These are phyloP conservation scores for Psephotus haematonotus DNA, from an alignment of 2,113 vertebrate species.

Conservation along the genomic window DNA sequence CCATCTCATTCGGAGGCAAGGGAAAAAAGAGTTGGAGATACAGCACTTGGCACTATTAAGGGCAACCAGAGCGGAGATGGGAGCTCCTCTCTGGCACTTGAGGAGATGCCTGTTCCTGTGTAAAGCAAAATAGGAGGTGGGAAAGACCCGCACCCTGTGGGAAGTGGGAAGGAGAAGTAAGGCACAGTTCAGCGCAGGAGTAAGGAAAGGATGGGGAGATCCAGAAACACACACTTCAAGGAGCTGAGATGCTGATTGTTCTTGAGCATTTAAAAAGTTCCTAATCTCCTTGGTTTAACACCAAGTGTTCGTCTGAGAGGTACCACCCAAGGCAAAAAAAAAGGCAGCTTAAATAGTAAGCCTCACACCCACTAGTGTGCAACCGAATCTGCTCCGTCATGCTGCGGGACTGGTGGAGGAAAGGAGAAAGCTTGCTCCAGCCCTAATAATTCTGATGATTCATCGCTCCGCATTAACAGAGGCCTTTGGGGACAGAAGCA, in stretches of 20 bases:
- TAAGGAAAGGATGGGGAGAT: not conserved
- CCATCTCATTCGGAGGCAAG: not conserved
- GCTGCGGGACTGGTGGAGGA: constrained; percentile 4
- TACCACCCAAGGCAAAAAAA: not conserved
- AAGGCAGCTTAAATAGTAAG: not conserved
- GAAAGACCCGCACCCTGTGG: no score
- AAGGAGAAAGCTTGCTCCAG: constrained; percentile 44
- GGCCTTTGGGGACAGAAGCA: constrained; percentile 41
- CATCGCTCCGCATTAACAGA: constrained; percentile 32
- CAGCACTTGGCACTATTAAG: rapidly evolving
- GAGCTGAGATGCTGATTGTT: not conserved
- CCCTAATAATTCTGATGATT: constrained; percentile 71
- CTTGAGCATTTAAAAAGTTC: not conserved
- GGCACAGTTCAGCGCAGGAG: not conserved
- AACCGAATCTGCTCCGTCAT: constrained; percentile 52
- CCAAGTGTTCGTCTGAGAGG: not conserved
- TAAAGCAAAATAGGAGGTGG: not conserved
- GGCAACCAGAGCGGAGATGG: rapidly evolving
- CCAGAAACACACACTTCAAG: not conserved
- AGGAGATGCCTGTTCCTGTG: rapidly evolving
- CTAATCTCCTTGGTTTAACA: not conserved
- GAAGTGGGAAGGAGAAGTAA: not conserved
- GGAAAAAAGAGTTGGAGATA: not conserved
- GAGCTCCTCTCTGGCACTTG: not conserved
- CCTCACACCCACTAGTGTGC: not conserved